Conservation (phyloP, 2,113 vertebrate genomes). For the Myotis davidii region DNA sequence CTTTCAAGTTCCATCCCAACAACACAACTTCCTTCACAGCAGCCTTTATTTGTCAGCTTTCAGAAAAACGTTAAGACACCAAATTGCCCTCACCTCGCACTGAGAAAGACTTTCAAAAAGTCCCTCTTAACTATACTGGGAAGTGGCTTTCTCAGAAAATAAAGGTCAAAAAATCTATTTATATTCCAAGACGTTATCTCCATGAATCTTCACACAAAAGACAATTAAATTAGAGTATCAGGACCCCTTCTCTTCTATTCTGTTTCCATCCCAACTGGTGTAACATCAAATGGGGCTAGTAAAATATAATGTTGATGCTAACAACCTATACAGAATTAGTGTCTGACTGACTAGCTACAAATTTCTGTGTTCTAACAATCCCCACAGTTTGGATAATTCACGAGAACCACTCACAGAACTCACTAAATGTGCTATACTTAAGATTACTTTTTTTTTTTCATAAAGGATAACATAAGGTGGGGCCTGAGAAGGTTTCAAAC, state of each 20-base stretch:
- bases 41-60: background rate
- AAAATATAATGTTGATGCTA: background rate
- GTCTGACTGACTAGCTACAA: background rate
- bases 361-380: background rate
- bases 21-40: background rate
- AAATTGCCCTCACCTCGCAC: background rate
- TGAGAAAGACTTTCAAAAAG: background rate
- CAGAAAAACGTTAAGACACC: slow-evolving; percentile 1
- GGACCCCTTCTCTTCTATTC: background rate
- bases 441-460: background rate
- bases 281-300: background rate
- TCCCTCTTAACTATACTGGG: background rate
- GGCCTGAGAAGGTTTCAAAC: background rate
- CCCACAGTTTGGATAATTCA: background rate
- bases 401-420: background rate
- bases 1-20: background rate
- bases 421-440: background rate
- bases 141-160: background rate
- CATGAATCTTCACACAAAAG: background rate
- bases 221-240: background rate
- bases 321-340: background rate
- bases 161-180: background rate
- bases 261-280: background rate
- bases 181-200: background rate
- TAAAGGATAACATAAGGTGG: background rate